Evolutionary conservation across 1,140 invertebrate species (phyloP).

Genomic region (Aphelinus atriplicis): DNA sequence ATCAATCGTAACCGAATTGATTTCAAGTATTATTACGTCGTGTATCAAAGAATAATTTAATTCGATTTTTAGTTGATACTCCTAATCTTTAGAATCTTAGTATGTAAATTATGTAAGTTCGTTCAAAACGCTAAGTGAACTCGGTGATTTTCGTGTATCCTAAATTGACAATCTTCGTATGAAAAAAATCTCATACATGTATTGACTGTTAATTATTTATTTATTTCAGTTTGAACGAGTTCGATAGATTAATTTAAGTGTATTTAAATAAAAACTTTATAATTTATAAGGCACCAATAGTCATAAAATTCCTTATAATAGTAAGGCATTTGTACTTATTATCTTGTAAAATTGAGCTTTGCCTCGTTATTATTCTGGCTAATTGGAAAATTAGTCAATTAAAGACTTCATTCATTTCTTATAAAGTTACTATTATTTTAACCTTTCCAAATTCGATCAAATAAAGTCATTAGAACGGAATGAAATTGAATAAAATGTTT

Average conservation of each 20-base stretch:
- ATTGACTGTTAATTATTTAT: slow-evolving; percentile 41
- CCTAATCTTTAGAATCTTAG: slow-evolving; percentile 26
- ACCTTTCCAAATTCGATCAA: background rate
- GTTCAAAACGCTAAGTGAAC: slow-evolving; percentile 22
- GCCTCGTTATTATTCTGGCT: slow-evolving; percentile 20
- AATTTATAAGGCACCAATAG: slow-evolving; percentile 34
- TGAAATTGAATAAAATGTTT: too few species aligned
- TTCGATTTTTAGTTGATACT: slow-evolving; percentile 29
- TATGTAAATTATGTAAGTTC: slow-evolving; percentile 18
- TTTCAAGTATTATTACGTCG: slow-evolving; percentile 37
- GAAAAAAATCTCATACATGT: slow-evolving; percentile 23
- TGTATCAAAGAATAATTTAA: slow-evolving; percentile 42
- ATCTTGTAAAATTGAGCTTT: slow-evolving; percentile 24
- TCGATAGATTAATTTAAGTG: slow-evolving; percentile 23
- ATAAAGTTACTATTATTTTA: slow-evolving; percentile 27
- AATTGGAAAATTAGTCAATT: slow-evolving; percentile 32
- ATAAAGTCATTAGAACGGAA: too few species aligned
- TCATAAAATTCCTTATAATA: slow-evolving; percentile 35
- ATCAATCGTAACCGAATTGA: slow-evolving; percentile 35
- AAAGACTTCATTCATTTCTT: slow-evolving; percentile 29
- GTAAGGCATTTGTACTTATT: slow-evolving; percentile 38
- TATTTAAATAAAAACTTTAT: slow-evolving; percentile 37
- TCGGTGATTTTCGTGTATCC: slow-evolving; percentile 25
- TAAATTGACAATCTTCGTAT: slow-evolving; percentile 26
- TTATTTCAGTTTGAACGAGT: slow-evolving; percentile 32